Percentiles rank a stretch among this genome's conserved stretches.
Evolutionary conservation across 2,888 invertebrate species (phyloP).

Genomic region (Oconnorella tubifera): DNA sequence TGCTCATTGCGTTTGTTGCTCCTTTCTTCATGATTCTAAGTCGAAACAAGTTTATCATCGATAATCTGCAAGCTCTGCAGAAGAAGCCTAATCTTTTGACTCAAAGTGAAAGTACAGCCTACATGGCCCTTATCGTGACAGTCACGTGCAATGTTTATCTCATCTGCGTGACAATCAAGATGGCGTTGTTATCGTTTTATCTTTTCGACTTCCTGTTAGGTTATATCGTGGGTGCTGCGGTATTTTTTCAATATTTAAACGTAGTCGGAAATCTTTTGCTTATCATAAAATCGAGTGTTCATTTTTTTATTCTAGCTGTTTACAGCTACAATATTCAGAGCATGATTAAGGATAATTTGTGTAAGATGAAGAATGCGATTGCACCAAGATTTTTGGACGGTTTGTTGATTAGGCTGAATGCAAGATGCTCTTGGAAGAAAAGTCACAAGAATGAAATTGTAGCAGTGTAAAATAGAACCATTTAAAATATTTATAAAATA

Average conservation of each 20-base stretch:
- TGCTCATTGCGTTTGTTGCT: constrained; percentile 14
- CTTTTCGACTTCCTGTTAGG: constrained; percentile 19
- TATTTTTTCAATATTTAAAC: constrained; percentile 29
- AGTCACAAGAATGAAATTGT: too few relatives aligned
- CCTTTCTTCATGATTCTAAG: constrained; percentile 28
- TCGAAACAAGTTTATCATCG: constrained; percentile 26
- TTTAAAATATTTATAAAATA: too few relatives aligned
- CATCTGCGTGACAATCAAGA: constrained; percentile 22
- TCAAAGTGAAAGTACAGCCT: constrained; percentile 3
- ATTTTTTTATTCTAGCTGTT: neutral
- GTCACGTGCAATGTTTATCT: constrained; percentile 26
- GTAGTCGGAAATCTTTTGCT: constrained; percentile 1
- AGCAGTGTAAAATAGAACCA: too few relatives aligned
- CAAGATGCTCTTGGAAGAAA: too few relatives aligned
- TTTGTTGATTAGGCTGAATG: too few relatives aligned
- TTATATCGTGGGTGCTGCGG: constrained; percentile 9
- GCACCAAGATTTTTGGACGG: too few relatives aligned
- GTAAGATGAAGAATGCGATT: too few relatives aligned
- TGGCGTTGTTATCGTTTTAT: constrained; percentile 25
- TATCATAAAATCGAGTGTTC: neutral
- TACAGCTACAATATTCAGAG: too few relatives aligned
- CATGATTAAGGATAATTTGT: too few relatives aligned
- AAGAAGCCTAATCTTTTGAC: neutral
- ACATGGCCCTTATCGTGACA: constrained; percentile 18
- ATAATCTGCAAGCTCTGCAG: constrained; percentile 14